A percentile compares a stretch with the other conserved stretches of the same genome.
Evolutionary conservation across 2,888 invertebrate genomes (phyloP).

Genomic region (Brachypterus glaber): DNA sequence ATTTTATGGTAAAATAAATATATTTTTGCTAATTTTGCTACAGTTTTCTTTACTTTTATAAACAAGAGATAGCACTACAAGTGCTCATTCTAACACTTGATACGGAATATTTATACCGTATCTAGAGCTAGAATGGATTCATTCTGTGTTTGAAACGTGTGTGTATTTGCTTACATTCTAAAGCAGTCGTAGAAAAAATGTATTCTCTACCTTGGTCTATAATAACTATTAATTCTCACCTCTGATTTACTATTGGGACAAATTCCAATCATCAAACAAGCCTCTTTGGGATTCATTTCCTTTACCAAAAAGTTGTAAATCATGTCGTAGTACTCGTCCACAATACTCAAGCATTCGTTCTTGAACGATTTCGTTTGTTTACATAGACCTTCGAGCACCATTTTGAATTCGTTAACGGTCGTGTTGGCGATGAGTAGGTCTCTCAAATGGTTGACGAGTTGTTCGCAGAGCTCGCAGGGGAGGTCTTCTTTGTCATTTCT

Average conservation of each 20-base stretch:
- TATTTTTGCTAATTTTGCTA: too few species aligned
- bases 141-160: too few species aligned
- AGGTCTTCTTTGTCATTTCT: conserved; percentile 46
- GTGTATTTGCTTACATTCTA: too few species aligned
- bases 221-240: too few species aligned
- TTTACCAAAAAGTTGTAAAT: conserved; percentile 62
- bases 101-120: too few species aligned
- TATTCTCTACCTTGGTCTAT: too few species aligned
- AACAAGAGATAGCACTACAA: too few species aligned
- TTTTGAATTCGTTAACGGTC: conserved; percentile 71
- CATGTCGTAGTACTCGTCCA: conserved; percentile 66
- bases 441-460: conserved; percentile 67
- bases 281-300: conserved; percentile 56
- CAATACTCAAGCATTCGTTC: conserved; percentile 63
- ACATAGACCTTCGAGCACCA: conserved; percentile 68
- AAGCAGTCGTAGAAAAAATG: too few species aligned
- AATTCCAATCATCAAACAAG: conserved; percentile 63
- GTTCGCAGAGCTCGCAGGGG: conserved; percentile 79
- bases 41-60: too few species aligned
- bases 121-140: too few species aligned
- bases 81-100: too few species aligned
- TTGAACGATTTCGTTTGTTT: conserved; percentile 68
- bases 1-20: too few species aligned
- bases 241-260: conserved; percentile 40
- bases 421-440: conserved; percentile 77